phyloP scores from a whole-genome alignment of 1,140 invertebrate genomes.

The Aphis craccivora region DNA sequence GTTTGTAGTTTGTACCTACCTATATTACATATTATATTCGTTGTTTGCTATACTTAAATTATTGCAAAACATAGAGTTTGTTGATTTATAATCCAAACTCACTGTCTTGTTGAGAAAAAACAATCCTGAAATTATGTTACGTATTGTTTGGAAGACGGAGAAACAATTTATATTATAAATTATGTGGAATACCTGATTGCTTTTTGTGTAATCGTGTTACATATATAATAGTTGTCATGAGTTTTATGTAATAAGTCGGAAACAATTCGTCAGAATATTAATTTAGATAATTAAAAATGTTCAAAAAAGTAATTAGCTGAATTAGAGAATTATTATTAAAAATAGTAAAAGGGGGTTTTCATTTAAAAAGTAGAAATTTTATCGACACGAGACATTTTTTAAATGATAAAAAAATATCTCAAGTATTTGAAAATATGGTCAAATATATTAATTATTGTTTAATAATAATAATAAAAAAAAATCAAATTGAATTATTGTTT shows the following conservation, averaged over 20 bases:
- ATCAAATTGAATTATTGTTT: too few species aligned
- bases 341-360: neutral
- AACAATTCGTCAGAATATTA: neutral
- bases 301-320: neutral
- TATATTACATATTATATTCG: neutral
- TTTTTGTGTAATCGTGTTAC: neutral
- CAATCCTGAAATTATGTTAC: too few species aligned
- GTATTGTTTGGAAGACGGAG: neutral
- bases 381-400: too few species aligned
- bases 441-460: too few species aligned
- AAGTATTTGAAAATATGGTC: too few species aligned
- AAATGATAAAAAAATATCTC: too few species aligned
- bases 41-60: neutral
- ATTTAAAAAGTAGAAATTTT: too few species aligned
- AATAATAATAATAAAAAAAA: too few species aligned
- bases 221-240: neutral
- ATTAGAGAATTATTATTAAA: neutral
- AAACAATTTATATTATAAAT: neutral
- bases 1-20: neutral
- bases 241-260: neutral
- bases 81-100: neutral
- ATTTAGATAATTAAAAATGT: neutral
- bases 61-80: neutral
- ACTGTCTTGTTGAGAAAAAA: neutral
- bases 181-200: neutral